Conservation (phyloP, 2,888 invertebrate species). For the Phorcus lineatus region DNA sequence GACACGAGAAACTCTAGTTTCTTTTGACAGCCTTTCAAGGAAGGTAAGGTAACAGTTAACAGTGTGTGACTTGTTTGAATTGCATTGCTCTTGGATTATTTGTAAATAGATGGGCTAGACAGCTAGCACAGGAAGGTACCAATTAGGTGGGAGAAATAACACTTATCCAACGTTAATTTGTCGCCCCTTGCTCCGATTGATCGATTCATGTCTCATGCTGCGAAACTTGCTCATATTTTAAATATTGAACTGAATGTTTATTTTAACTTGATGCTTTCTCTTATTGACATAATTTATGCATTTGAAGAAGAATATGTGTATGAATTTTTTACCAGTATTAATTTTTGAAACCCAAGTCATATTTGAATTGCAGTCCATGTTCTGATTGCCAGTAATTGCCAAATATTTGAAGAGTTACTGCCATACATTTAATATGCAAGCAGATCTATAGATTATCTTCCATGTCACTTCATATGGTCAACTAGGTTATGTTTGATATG, state of each 20-base stretch:
- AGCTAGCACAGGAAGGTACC: not conserved
- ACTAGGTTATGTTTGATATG: not conserved
- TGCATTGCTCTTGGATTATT: not conserved
- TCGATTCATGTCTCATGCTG: constrained; percentile 3
- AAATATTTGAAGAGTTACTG: constrained; percentile 21
- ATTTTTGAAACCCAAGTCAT: constrained; percentile 17
- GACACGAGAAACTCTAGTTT: constrained; percentile 15
- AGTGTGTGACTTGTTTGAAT: not conserved
- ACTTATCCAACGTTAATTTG: not conserved
- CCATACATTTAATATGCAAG: constrained; percentile 22
- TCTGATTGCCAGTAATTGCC: constrained; percentile 17
- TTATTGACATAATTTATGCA: constrained; percentile 23
- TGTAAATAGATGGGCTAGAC: not conserved
- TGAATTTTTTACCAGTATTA: constrained; percentile 21
- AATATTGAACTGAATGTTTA: constrained; percentile 13
- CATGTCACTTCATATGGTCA: constrained; percentile 18
- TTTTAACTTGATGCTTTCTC: constrained; percentile 21
- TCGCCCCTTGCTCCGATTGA: not conserved
- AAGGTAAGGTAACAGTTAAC: constrained; percentile 2
- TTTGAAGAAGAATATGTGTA: constrained; percentile 9
- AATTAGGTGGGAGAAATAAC: constrained; percentile 9
- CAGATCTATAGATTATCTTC: constrained; percentile 7
- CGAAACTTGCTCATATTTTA: constrained; percentile 11
- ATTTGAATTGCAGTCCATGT: constrained; percentile 11
- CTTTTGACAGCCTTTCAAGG: constrained; percentile 18